Evolutionary conservation across 2,113 vertebrate species (phyloP).

Genomic region (Pogona vitticeps): DNA sequence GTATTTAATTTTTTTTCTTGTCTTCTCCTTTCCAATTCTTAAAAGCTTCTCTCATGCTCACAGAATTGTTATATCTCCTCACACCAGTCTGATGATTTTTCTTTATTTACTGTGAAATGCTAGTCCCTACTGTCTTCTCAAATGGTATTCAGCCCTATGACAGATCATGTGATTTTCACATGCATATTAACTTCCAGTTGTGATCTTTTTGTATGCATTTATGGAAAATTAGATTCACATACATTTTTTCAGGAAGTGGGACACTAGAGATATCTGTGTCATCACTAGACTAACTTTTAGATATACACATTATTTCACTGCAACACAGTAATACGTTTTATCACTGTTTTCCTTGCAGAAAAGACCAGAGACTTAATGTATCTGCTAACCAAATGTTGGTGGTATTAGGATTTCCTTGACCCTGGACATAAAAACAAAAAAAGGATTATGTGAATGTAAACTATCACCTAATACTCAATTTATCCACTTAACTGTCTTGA

Average conservation of each 20-base stretch:
- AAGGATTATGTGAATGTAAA: conserved; percentile 65
- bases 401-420: conserved; percentile 69
- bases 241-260: conserved; percentile 12
- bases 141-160: neutral
- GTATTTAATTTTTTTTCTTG: neutral
- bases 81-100: neutral
- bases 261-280: conserved; percentile 4
- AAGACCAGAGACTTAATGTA: conserved; percentile 71
- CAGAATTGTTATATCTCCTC: neutral
- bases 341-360: conserved; percentile 75
- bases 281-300: neutral
- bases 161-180: conserved; percentile 4
- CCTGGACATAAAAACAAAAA: conserved; percentile 73
- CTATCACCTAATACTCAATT: conserved; percentile 55
- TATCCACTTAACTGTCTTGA: conserved; percentile 38
- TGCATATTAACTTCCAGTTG: neutral
- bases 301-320: conserved; percentile 26
- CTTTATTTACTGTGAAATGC: neutral
- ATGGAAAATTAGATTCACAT: conserved; percentile 14
- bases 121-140: neutral
- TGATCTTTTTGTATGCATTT: conserved; percentile 9
- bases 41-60: neutral
- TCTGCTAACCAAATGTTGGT: conserved; percentile 54
- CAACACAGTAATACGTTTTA: conserved; percentile 62
- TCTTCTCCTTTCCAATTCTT: neutral